Evolutionary conservation across 2,113 vertebrate species (phyloP), one percentile per base, ranked within the genome.

Genomic region (Rostratula benghalensis): DNA sequence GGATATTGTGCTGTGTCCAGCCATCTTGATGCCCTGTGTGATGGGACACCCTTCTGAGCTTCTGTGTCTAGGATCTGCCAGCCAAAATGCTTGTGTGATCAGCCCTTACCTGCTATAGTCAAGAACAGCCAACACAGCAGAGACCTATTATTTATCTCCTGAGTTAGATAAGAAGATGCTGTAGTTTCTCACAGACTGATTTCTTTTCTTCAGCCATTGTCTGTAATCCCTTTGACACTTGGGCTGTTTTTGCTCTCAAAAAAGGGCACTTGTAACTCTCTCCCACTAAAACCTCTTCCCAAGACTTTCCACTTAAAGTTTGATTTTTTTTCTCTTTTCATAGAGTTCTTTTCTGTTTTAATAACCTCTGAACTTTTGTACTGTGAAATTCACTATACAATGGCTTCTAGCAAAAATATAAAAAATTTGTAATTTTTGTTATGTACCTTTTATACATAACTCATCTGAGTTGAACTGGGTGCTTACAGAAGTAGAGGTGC

Each of bases 11-110:
- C 43, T 54, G 25, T 9, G 25, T 39, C 8, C 27, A 9, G 68
- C 25, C 3, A 1, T 16, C 37, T 45, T 0, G 1, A 10, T 24
- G 75, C 20, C 0, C 18, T 2, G 4, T 35, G 50, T 3, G 6
- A 31, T 16, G 8, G 10, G 33, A 75, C 41, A 27, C 9, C 0
- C 53, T 45, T n/a, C 46, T 15, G 45, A 67, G 68, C 60, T 76
- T 63, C 41, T 50, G 18, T 45, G 46, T 15, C 50, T 74, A 33
- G 64, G 31, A 25, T 15, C 56, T 11, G 10, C 68, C 35, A 59
- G 64, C 16, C 14, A 17, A n/a, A 53, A n/a, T 1, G 30, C 43
- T 65, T 0, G 1, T n/a, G 39, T 54, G 39, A n/a, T 51, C 68
- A 46, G 60, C 50, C 35, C 35, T 28, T 4, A 46, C 28, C 35